Conservation (phyloP, 2,113 vertebrate genomes). For the Corythoichthys haematopterus region DNA sequence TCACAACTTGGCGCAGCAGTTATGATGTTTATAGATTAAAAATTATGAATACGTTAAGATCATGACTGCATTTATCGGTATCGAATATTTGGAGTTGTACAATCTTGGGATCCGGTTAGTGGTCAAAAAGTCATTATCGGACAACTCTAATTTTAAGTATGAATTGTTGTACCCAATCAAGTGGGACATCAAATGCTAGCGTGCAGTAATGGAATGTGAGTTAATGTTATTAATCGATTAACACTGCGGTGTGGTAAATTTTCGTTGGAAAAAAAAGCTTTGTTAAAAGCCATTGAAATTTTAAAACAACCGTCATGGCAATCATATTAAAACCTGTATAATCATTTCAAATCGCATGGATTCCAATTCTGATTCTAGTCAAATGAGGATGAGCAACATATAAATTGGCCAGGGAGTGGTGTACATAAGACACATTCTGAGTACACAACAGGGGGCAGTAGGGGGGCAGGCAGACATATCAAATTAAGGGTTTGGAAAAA, state of each 20-base stretch:
- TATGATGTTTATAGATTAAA: too few species aligned
- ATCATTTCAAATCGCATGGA: not conserved
- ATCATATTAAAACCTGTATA: not conserved
- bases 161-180: too few species aligned
- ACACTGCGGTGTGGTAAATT: not conserved
- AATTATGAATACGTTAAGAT: too few species aligned
- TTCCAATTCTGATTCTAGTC: not conserved
- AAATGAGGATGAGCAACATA: not conserved
- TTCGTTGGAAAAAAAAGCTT: not conserved
- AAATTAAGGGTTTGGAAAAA: constrained; percentile 17
- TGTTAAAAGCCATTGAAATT: not conserved
- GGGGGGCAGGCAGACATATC: constrained; percentile 31
- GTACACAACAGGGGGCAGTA: not conserved
- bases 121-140: too few species aligned
- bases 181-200: too few species aligned
- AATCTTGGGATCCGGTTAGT: too few species aligned
- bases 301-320: not conserved
- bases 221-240: not conserved
- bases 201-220: not conserved
- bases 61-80: too few species aligned
- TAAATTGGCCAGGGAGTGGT: not conserved
- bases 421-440: constrained; percentile 2
- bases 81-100: too few species aligned
- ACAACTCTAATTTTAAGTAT: too few species aligned
- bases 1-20: too few species aligned